Percentiles rank a stretch among this genome's conserved stretches.
Evolutionary conservation across 2,797 vertebrate genomes (phyloP).

Genomic region (Limnodromus scolopaceus): DNA sequence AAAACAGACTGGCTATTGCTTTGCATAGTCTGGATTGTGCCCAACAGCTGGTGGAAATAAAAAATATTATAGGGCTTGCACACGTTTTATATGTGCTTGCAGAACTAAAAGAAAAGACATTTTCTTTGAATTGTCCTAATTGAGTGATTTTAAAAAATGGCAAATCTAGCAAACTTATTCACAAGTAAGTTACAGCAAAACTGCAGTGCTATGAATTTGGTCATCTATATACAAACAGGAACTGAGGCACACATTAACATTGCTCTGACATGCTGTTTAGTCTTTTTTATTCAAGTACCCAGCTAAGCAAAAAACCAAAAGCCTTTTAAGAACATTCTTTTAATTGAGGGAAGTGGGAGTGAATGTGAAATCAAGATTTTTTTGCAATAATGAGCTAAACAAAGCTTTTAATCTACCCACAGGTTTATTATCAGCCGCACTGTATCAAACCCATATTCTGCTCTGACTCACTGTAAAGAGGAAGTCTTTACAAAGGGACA

Average conservation of each 20-base stretch:
- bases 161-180: conserved; percentile 29
- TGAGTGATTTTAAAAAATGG: neutral
- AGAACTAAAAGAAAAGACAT: neutral
- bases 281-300: conserved; percentile 8
- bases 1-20: neutral
- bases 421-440: conserved; percentile 20
- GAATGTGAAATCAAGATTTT: conserved; percentile 47
- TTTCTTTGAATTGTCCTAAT: conserved; percentile 51
- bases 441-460: neutral
- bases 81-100: neutral
- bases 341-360: conserved; percentile 26
- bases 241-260: neutral
- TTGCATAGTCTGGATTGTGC: neutral
- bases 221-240: neutral
- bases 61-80: neutral
- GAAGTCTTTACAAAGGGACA: conserved; percentile 23
- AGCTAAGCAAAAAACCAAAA: conserved; percentile 16
- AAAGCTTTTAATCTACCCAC: conserved; percentile 28
- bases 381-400: neutral
- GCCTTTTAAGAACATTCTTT: conserved; percentile 36
- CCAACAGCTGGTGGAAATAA: neutral
- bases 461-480: conserved; percentile 29
- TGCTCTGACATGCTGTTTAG: neutral
- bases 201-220: conserved; percentile 38
- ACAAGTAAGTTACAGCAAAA: conserved; percentile 2